A percentile compares a stretch with the other conserved stretches of the same genome.
Evolutionary conservation across 2,113 vertebrate genomes (phyloP).

Genomic region (Tretioscincus oriximinensis): DNA sequence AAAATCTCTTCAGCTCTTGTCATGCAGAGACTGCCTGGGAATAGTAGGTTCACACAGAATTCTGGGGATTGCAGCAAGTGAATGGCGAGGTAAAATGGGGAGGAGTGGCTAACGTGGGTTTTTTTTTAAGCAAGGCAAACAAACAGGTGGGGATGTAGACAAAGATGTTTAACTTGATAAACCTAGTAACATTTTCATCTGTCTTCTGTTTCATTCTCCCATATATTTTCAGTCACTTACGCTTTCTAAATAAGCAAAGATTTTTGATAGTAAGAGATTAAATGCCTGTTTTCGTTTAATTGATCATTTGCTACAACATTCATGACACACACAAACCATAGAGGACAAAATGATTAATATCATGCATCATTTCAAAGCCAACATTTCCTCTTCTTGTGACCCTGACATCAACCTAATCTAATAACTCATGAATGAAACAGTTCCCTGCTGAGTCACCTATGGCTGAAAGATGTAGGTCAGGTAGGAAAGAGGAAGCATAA

Average conservation of each 20-base stretch:
- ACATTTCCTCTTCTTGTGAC: not conserved
- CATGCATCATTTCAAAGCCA: not conserved
- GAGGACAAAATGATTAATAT: not conserved
- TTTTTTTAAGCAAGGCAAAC: too few relatives aligned
- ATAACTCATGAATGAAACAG: not conserved
- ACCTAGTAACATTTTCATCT: too few relatives aligned
- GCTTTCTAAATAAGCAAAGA: not conserved
- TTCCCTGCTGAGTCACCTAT: not conserved
- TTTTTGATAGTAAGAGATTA: not conserved
- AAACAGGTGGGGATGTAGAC: too few relatives aligned
- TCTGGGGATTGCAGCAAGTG: too few relatives aligned
- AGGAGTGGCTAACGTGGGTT: too few relatives aligned
- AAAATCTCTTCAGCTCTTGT: too few relatives aligned
- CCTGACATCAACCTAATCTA: not conserved
- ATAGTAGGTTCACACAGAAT: too few relatives aligned
- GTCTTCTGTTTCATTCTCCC: too few relatives aligned
- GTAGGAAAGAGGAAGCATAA: not conserved
- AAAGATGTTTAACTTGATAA: too few relatives aligned
- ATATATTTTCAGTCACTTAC: not conserved
- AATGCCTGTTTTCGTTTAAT: not conserved
- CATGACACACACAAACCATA: not conserved
- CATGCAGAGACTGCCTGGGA: too few relatives aligned
- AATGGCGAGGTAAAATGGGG: too few relatives aligned
- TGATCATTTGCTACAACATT: not conserved
- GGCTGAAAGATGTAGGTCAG: not conserved